phyloP scores from a whole-genome alignment of 2,888 invertebrate species.

The Cheilosia vernalis region DNA sequence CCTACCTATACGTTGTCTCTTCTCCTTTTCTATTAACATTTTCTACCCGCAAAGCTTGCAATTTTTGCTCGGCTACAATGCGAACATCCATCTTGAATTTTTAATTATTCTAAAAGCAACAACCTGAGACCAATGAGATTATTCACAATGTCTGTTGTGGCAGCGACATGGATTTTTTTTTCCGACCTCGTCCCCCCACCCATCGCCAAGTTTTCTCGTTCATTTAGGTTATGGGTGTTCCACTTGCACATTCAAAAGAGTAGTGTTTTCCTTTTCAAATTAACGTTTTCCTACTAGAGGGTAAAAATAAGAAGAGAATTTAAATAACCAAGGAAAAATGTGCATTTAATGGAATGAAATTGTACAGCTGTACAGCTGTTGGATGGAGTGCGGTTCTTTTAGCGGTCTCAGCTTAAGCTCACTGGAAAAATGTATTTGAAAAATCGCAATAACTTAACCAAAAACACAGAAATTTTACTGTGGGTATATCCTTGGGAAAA shows the following conservation, averaged over 20 bases:
- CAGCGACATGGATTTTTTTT: conserved; percentile 55
- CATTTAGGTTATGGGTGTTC: conserved; percentile 68
- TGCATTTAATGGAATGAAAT: conserved; percentile 43
- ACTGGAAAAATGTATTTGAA: too few species aligned
- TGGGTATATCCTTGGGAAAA: too few species aligned
- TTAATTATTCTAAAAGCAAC: conserved; percentile 82
- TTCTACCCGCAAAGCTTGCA: conserved; percentile 3
- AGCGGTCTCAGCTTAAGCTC: too few species aligned
- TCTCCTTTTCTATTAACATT: conserved; percentile 54
- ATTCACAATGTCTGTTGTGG: conserved; percentile 77
- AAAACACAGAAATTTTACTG: too few species aligned
- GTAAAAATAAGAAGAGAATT: not conserved
- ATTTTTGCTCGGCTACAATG: conserved; percentile 17
- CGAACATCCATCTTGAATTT: conserved; percentile 78
- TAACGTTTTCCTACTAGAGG: conserved; percentile 22
- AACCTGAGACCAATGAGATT: conserved; percentile 80
- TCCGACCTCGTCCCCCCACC: not conserved
- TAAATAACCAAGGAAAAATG: not conserved
- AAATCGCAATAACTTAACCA: too few species aligned
- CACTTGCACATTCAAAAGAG: conserved; percentile 45
- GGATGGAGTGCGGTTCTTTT: too few species aligned
- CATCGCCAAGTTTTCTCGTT: conserved; percentile 37
- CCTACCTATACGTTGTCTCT: conserved; percentile 13
- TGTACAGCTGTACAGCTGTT: not conserved
- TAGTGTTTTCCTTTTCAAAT: conserved; percentile 23